Conservation (phyloP, 1,140 invertebrate species). For the Papilio helenus region DNA sequence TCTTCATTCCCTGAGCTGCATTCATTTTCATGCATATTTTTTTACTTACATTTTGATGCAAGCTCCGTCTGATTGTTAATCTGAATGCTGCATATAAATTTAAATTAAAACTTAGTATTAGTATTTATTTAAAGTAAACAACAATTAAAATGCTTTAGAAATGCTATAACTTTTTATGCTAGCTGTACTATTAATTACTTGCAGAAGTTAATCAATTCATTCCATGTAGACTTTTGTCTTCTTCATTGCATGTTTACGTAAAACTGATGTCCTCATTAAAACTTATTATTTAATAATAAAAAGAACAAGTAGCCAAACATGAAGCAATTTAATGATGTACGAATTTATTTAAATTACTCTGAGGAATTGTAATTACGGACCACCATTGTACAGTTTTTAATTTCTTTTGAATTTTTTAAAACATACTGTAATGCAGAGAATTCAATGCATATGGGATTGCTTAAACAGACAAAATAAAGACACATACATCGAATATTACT, state of each 20-base stretch:
- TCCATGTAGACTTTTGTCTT: background rate
- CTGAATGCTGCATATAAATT: constrained; percentile 9
- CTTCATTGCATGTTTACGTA: background rate
- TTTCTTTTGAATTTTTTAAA: background rate
- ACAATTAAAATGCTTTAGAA: background rate
- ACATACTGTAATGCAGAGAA: background rate
- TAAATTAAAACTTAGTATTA: constrained; percentile 14
- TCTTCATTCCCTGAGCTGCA: constrained; percentile 50
- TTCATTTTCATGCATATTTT: constrained; percentile 47
- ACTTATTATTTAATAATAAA: background rate
- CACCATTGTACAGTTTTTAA: background rate
- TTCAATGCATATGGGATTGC: constrained; percentile 16
- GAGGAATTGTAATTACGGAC: constrained; percentile 1
- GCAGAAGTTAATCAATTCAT: background rate
- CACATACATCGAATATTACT: constrained; percentile 14
- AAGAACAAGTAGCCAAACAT: background rate
- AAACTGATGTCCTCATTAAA: constrained; percentile 10
- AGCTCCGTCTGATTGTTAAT: background rate
- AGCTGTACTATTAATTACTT: background rate
- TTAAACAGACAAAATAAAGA: constrained; percentile 28
- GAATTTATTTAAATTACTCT: constrained; percentile 11
- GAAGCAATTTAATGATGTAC: constrained; percentile 24
- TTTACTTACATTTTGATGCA: constrained; percentile 29
- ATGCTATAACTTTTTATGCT: background rate
- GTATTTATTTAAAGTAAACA: background rate